Conservation (phyloP, 2,113 vertebrate genomes). For the Paradisaea rubra region DNA sequence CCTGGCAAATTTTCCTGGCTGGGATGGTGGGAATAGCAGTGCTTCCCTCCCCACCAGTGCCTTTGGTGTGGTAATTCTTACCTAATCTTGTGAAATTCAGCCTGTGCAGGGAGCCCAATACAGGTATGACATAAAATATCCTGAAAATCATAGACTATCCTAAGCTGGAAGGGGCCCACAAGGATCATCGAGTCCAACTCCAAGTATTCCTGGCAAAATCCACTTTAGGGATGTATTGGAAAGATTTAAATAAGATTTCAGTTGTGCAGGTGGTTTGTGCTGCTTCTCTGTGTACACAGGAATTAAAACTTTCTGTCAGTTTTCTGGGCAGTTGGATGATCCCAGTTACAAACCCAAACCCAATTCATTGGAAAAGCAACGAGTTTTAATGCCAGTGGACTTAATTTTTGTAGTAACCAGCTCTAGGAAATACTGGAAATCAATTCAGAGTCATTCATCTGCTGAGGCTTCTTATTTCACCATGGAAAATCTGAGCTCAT, state of each 20-base stretch:
- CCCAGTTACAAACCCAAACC: neutral
- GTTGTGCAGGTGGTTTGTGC: neutral
- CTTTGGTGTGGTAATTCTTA: neutral
- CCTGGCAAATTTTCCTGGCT: neutral
- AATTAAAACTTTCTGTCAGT: neutral
- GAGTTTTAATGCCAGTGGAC: neutral
- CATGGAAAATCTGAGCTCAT: slow-evolving; percentile 46
- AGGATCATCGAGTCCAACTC: neutral
- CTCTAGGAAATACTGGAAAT: neutral
- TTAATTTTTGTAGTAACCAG: neutral
- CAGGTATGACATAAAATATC: neutral
- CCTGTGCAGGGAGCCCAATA: neutral
- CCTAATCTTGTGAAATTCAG: neutral
- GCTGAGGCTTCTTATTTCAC: slow-evolving; percentile 11
- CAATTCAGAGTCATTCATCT: slow-evolving; percentile 5
- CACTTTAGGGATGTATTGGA: neutral
- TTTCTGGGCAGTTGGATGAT: neutral
- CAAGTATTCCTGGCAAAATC: neutral
- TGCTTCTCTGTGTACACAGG: neutral
- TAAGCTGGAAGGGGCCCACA: neutral
- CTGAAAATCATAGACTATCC: neutral
- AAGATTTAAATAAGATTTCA: neutral
- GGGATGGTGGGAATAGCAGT: neutral
- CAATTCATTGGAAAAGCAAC: neutral
- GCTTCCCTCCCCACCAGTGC: neutral